Evolutionary conservation across 2,797 vertebrate species (phyloP).

Genomic region (Decapterus maruadsi): DNA sequence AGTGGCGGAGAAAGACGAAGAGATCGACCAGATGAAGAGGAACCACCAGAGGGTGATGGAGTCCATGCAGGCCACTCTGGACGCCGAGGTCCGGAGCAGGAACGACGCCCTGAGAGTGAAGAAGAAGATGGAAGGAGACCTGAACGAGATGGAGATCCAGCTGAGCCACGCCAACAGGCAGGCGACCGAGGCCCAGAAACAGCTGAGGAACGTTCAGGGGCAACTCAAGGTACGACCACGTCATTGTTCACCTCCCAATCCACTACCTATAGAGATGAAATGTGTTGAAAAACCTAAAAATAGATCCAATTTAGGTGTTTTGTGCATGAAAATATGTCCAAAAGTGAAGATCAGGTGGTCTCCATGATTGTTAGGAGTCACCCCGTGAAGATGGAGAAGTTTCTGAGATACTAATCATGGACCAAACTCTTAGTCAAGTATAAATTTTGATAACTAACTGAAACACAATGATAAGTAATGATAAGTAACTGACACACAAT

Average conservation of each 20-base stretch:
- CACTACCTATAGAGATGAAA: too few relatives aligned
- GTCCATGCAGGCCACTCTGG: conserved; percentile 88
- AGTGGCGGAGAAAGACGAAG: conserved; percentile 91
- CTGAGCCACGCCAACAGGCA: conserved; percentile 90
- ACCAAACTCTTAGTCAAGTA: neutral
- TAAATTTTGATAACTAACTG: neutral
- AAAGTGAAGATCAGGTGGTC: neutral
- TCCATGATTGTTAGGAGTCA: too few relatives aligned
- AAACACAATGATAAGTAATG: neutral
- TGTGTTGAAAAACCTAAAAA: too few relatives aligned
- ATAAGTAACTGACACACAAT: neutral
- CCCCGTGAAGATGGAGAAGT: too few relatives aligned
- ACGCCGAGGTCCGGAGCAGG: conserved; percentile 90
- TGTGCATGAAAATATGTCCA: too few relatives aligned
- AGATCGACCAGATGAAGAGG: conserved; percentile 83
- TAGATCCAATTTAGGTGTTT: too few relatives aligned
- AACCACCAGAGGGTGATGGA: conserved; percentile 87
- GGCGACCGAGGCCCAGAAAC: conserved; percentile 89
- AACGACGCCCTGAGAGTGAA: conserved; percentile 92
- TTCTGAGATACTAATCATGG: too few relatives aligned
- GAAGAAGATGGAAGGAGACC: conserved; percentile 94
- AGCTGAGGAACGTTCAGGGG: conserved; percentile 88
- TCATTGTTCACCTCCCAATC: too few relatives aligned
- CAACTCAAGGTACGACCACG: conserved; percentile 89
- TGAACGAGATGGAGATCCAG: conserved; percentile 93